Conservation (phyloP, 2,888 invertebrate species). For the Aphidoletes aphidimyza region DNA sequence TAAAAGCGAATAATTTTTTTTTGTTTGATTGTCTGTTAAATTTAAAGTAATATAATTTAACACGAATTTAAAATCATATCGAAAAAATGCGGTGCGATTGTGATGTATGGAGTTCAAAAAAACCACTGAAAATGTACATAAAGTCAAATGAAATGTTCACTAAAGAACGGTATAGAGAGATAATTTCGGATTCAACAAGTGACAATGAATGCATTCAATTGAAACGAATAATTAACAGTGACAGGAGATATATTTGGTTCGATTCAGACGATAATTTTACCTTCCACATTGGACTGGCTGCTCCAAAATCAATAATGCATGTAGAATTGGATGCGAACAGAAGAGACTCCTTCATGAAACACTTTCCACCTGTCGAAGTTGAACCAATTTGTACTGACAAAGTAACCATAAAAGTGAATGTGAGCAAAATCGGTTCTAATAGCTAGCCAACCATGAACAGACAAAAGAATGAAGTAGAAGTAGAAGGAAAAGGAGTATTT, state of each 20-base stretch:
- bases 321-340: neutral
- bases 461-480: neutral
- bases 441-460: neutral
- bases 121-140: neutral
- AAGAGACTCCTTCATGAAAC: neutral
- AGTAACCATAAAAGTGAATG: neutral
- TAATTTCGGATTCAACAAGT: neutral
- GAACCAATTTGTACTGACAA: neutral
- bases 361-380: neutral
- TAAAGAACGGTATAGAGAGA: neutral
- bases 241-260: neutral
- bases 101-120: neutral
- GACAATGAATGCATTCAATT: neutral
- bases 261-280: neutral
- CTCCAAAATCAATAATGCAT: too few species aligned
- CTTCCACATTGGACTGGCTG: neutral
- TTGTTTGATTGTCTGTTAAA: too few species aligned
- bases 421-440: neutral
- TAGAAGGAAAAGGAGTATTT: too few species aligned
- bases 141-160: too few species aligned
- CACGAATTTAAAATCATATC: too few species aligned
- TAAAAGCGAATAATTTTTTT: too few species aligned
- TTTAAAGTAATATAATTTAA: too few species aligned
- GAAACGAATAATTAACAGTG: neutral
- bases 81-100: neutral